Conservation (phyloP, 2,113 vertebrate genomes). For the Cyprinodon tularosa region DNA sequence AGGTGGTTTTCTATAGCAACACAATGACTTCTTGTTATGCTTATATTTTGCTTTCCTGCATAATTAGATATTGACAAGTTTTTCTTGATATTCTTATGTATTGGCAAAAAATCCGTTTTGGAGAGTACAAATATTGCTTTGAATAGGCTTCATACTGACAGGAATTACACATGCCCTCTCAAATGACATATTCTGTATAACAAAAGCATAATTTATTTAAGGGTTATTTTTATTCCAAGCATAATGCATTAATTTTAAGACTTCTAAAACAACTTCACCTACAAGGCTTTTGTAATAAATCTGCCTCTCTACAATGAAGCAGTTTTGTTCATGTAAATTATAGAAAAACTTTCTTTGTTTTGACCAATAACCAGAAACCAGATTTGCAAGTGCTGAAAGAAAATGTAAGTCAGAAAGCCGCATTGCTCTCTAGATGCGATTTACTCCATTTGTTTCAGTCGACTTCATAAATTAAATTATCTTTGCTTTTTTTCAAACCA, state of each 20-base stretch:
- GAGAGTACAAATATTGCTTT: constrained; percentile 31
- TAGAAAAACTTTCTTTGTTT: neutral
- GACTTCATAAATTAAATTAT: neutral
- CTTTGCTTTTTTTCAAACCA: neutral
- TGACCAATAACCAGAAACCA: constrained; percentile 7
- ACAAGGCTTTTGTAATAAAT: constrained; percentile 47
- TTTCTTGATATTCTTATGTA: constrained; percentile 17
- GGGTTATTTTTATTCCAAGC: constrained; percentile 30
- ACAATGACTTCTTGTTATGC: constrained; percentile 25
- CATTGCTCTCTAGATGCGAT: neutral
- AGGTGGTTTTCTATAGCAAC: constrained; percentile 2
- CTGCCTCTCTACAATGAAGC: constrained; percentile 24
- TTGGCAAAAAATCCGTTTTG: constrained; percentile 7
- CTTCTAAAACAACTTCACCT: constrained; percentile 17
- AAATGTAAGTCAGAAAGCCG: constrained; percentile 4
- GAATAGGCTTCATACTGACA: constrained; percentile 23
- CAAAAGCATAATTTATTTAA: constrained; percentile 31
- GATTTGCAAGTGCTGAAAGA: constrained; percentile 3
- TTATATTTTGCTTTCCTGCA: constrained; percentile 22
- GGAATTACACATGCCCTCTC: constrained; percentile 38
- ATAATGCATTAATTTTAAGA: constrained; percentile 31
- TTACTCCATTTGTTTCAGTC: neutral
- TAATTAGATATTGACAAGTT: constrained; percentile 26
- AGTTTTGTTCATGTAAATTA: neutral
- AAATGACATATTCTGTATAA: constrained; percentile 48